Base-by-base conservation (phyloP, 2,888 invertebrate species). In the Chrysolina haemoptera region DNA sequence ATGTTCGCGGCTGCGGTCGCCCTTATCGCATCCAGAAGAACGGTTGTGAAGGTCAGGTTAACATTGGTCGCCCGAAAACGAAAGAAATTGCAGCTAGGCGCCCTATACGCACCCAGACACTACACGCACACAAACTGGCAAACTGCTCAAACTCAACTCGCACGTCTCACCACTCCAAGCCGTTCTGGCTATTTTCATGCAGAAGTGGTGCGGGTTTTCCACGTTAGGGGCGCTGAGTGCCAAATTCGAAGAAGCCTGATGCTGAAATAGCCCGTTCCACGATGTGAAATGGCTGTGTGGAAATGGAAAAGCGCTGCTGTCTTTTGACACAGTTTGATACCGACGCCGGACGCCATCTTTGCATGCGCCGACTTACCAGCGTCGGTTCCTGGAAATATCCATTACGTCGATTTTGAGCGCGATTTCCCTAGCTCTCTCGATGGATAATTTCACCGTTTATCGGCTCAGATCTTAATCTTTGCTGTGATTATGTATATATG, bases 31-130 rank as follows among this genome's bases (percentile, higher is more conserved):
- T 85, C 87, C 87, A 84, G 85, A 84, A 85, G 84, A 85, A 86
- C 85, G 11, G 85, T 86, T 84, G 85, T 84, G 85, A 83, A 83
- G 86, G 87, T 88, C 87, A 88, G 85, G 88, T 87, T 84, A 87
- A 88, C 88, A 88, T 88, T 85, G 84, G 87, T 86, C 85, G 85
- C 82, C 81, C 82, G 83, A 79, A 79, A 82, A 84, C 81, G 83
- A 81, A 82, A 83, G 83, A 83, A 84, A 84, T 83, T 35, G 84
- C 75, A 84, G 82, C 84, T 81, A 84, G 85, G 85, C 86, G 85
- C 85, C 85, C 84, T 83, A 82, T 83, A 85, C 84, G 85, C 86
- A 86, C 85, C 87, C 88, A 86, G 84, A 81, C 86, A 87, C 87
- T 85, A 85, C 87, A 86, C 87, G 83, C 86, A 77, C 77, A 71